Base-by-base conservation (phyloP, 2,113 vertebrate species). In the Archilochus colubris region DNA sequence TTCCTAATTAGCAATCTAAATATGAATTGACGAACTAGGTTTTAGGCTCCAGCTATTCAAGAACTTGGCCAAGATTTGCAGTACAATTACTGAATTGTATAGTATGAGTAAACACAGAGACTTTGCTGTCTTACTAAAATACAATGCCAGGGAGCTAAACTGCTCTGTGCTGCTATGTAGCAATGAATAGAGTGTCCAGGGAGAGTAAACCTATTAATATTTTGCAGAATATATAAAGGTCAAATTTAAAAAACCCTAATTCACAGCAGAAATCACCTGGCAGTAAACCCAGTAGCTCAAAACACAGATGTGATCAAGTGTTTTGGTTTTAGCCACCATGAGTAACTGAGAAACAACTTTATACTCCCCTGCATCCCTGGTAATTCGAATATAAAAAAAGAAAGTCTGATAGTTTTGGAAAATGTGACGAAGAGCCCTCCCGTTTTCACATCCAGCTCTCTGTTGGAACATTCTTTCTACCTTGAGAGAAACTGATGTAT, bases 61-160 rank as follows among this genome's bases (percentile, higher is more conserved):
- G 33, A 88, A 69, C 22, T 50, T 85, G 82, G 70, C 67, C 48
- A 87, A 54, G 55, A 84, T 80, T 38, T 74, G 46, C 59, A 82
- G 36, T 36, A 51, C 82, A 76, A 87, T 59, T 73, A 86, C 79
- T 76, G 73, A 84, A 79, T 33, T 77, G 36, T 80, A 62, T 30
- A 94, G 48, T 23, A 16, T 64, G 87, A 87, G 78, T 63, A 92
- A 95, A 93, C 53, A 72, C 11, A 86, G 75, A 82, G 51, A 68
- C 75, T 84, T 94, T 68, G 44, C 81, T 89, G 36, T 64, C 40
- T 43, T 57, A 68, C 59, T 75, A 43, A 91, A 91, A 89, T 38
- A 86, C 24, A 20, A 33, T 84, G 53, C 38, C 30, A 88, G 64
- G 70, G 83, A 95, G 10, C 64, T 70, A 55, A 91, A 78, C 38